A percentile compares a stretch with the other conserved stretches of the same genome.
phyloP scores from a whole-genome alignment of 1,140 invertebrate species.

The Drosophila equinoxialis region DNA sequence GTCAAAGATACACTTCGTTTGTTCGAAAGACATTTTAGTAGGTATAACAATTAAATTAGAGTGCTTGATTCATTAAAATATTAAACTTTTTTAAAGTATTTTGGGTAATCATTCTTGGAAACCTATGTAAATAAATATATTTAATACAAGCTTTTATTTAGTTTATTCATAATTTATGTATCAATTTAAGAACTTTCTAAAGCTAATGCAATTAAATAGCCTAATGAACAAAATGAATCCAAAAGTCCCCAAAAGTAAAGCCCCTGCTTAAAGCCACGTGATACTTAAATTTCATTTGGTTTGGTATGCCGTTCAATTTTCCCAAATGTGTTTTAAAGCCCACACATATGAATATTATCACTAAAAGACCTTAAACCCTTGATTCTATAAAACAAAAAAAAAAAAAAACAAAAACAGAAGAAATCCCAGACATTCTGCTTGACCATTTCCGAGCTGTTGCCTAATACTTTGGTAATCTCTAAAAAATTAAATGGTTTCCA shows the following conservation, averaged over 20 bases:
- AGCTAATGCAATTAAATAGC: background rate
- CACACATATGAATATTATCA: background rate
- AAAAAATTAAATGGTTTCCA: conserved; percentile 57
- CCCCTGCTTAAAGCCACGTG: conserved; percentile 23
- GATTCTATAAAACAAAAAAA: conserved; percentile 15
- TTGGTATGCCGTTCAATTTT: background rate
- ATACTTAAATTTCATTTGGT: conserved; percentile 7
- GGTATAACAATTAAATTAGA: too few relatives aligned
- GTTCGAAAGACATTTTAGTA: too few relatives aligned
- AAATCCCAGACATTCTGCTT: conserved; percentile 40
- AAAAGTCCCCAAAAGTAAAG: background rate
- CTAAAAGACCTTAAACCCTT: background rate
- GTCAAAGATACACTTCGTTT: too few relatives aligned
- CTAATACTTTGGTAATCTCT: conserved; percentile 48
- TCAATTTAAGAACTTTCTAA: background rate
- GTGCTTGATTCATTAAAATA: too few relatives aligned
- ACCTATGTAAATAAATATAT: too few relatives aligned
- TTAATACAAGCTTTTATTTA: too few relatives aligned
- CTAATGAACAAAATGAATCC: background rate
- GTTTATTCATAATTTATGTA: background rate
- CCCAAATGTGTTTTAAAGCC: conserved; percentile 65
- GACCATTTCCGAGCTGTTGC: conserved; percentile 54
- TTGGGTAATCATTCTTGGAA: too few relatives aligned
- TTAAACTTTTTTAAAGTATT: too few relatives aligned
- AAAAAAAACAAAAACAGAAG: background rate